These are phyloP conservation scores for Clarias pachynema DNA, from an alignment of 2,797 vertebrate genomes.

Conservation along the genomic window DNA sequence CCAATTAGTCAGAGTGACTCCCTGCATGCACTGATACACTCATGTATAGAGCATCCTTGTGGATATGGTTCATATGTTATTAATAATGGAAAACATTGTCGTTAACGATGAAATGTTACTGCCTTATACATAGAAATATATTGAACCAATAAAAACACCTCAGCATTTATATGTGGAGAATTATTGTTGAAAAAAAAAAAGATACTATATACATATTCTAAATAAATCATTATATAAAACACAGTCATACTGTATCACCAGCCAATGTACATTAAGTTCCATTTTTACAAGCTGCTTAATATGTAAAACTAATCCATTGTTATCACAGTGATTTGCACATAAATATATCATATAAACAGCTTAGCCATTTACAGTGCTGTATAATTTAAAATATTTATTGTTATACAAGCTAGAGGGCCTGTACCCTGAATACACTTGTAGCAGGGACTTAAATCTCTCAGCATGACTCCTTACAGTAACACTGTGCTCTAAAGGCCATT, in stretches of 20 bases:
- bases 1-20: constrained; percentile 15
- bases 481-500: constrained; percentile 2
- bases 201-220: background rate
- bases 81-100: background rate
- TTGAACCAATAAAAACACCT: background rate
- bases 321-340: background rate
- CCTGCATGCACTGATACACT: background rate
- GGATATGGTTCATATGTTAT: background rate
- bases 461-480: constrained; percentile 4
- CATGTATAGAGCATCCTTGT: background rate
- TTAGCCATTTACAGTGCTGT: background rate
- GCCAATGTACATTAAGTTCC: background rate
- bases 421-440: constrained; percentile 13
- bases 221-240: background rate
- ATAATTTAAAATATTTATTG: background rate
- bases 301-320: background rate
- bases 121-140: background rate
- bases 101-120: background rate
- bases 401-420: background rate
- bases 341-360: constrained; percentile 1
- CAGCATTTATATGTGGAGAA: background rate
- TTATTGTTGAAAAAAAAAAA: background rate
- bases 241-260: no score
- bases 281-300: background rate
- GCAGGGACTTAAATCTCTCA: constrained; percentile 9